Evolutionary conservation across 1,140 invertebrate species (phyloP).

Genomic region (Drosophila kepulauana): DNA sequence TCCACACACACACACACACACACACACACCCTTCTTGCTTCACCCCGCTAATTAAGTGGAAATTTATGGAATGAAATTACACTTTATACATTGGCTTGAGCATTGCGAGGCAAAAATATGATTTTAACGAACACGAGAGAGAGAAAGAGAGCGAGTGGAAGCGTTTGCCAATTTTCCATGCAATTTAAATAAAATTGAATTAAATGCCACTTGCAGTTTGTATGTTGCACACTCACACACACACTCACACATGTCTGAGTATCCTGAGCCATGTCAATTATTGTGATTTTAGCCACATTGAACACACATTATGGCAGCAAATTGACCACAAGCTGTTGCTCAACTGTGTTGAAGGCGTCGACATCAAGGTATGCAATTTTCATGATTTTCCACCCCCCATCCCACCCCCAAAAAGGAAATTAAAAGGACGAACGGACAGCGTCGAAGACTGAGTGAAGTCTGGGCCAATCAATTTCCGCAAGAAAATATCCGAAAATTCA

Average conservation of each 20-base stretch:
- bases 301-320: conserved; percentile 40
- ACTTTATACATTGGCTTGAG: conserved; percentile 51
- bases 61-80: conserved; percentile 81
- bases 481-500: conserved; percentile 27
- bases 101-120: conserved; percentile 65
- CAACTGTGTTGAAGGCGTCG: conserved; percentile 44
- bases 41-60: conserved; percentile 76
- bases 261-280: conserved; percentile 52
- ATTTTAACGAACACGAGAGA: conserved; percentile 53
- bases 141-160: background rate
- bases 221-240: conserved; percentile 23
- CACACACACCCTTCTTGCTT: background rate
- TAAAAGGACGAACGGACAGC: background rate
- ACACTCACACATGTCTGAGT: background rate
- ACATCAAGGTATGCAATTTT: conserved; percentile 54
- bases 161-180: conserved; percentile 67
- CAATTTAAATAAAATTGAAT: conserved; percentile 81
- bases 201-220: conserved; percentile 53
- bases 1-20: too few relatives aligned
- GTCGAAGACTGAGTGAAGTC: background rate
- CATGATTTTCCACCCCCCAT: background rate
- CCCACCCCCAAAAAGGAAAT: conserved; percentile 20
- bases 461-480: conserved; percentile 39
- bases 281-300: conserved; percentile 62
- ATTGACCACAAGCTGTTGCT: conserved; percentile 44